A percentile compares a stretch with the other conserved stretches of the same genome.
These are phyloP conservation scores for Aurelia aurita DNA, from an alignment of 30 jellyfish, hydroid and myxozoan genomes.

Conservation along the genomic window DNA sequence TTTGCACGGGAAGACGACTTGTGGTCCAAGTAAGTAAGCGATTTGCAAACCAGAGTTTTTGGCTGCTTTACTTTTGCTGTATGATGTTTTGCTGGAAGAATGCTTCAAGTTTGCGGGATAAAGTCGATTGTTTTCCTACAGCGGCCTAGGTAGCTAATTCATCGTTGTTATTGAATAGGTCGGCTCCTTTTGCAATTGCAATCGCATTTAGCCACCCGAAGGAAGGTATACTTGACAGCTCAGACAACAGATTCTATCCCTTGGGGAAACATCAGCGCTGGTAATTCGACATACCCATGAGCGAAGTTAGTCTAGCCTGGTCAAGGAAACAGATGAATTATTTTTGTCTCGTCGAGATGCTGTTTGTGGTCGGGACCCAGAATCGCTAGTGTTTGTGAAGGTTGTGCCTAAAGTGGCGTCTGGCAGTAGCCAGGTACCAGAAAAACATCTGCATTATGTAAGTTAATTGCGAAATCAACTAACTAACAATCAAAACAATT, in stretches of 20 bases:
- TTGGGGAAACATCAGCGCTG: no score
- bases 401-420: conserved; percentile 39
- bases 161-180: conserved; percentile 40
- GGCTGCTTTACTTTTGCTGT: conserved; percentile 25
- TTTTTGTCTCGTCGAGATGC: not conserved
- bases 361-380: conserved; percentile 9
- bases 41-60: not conserved
- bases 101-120: conserved; percentile 73
- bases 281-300: no score
- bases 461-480: not conserved
- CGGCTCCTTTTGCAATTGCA: conserved; percentile 49
- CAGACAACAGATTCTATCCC: not conserved
- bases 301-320: no score
- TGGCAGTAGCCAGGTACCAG: not conserved
- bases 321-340: no score
- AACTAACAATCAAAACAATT: not conserved
- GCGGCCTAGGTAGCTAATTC: conserved; percentile 65
- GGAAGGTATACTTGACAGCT: conserved; percentile 24
- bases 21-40: conserved; percentile 30
- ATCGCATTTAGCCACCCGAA: conserved; percentile 48
- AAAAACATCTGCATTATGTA: not conserved
- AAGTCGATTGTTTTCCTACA: conserved; percentile 33
- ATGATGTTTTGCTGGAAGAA: conserved; percentile 11
- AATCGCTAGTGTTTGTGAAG: conserved; percentile 32
- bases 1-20: conserved; percentile 26